These are phyloP conservation scores for Syritta pipiens DNA, from an alignment of 2,888 invertebrate genomes.

Conservation along the genomic window DNA sequence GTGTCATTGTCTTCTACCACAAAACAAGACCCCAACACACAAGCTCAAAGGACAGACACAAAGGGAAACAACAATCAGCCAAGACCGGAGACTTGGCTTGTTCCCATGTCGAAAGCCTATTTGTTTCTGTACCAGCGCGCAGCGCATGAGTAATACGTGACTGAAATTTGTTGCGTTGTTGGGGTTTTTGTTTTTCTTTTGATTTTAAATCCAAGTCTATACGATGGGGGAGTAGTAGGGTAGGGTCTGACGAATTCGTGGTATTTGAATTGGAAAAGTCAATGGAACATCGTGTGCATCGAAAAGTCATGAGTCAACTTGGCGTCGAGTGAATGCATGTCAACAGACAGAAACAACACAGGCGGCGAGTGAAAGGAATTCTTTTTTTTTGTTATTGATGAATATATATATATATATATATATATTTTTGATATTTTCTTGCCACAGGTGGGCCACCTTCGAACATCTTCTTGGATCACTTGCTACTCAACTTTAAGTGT, in stretches of 20 bases:
- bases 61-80: slow-evolving; percentile 30
- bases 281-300: slow-evolving; percentile 18
- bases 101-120: slow-evolving; percentile 37
- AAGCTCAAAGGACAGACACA: slow-evolving; percentile 16
- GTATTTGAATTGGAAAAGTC: slow-evolving; percentile 37
- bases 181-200: not conserved
- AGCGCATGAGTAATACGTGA: slow-evolving; percentile 55
- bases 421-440: not conserved
- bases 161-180: slow-evolving; percentile 23
- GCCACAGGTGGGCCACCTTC: too few species aligned
- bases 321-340: slow-evolving; percentile 16
- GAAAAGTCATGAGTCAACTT: slow-evolving; percentile 40
- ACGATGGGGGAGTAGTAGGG: too few species aligned
- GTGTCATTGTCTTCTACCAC: slow-evolving; percentile 18
- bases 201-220: not conserved
- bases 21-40: slow-evolving; percentile 10
- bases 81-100: slow-evolving; percentile 39
- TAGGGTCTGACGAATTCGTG: slow-evolving; percentile 21
- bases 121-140: slow-evolving; percentile 30
- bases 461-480: too few species aligned
- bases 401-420: not conserved
- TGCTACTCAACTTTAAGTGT: too few species aligned
- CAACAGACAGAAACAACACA: too few species aligned
- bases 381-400: not conserved
- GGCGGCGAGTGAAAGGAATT: slow-evolving; percentile 1